Conservation (phyloP, 2,113 vertebrate species). For the Chlorodrepanis virens region DNA sequence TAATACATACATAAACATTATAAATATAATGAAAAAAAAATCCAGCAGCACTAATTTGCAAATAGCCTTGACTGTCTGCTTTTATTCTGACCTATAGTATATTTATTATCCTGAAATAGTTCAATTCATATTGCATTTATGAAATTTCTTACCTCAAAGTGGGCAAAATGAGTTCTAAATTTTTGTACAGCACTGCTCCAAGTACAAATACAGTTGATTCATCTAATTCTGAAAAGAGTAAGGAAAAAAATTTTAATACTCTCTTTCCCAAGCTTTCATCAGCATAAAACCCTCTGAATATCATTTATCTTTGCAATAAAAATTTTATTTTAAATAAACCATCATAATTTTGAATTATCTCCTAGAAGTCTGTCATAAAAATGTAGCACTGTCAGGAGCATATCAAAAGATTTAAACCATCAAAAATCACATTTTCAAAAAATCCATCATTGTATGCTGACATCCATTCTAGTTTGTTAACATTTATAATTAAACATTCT, state of each 20-base stretch:
- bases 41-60: not conserved
- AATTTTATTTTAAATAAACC: slow-evolving; percentile 4
- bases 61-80: not conserved
- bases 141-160: slow-evolving; percentile 88
- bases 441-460: not conserved
- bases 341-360: not conserved
- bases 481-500: not conserved
- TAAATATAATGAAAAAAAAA: not conserved
- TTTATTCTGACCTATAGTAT: not conserved
- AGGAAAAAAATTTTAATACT: not conserved
- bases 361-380: not conserved
- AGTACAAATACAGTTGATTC: slow-evolving; percentile 95
- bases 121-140: not conserved
- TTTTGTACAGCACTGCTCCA: slow-evolving; percentile 98
- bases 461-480: not conserved
- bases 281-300: not conserved
- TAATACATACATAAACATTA: not conserved
- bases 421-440: not conserved
- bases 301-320: not conserved
- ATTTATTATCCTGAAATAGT: not conserved
- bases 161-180: slow-evolving; percentile 95
- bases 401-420: not conserved
- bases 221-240: slow-evolving; percentile 82
- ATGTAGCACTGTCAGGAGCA: not conserved
- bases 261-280: not conserved